These are phyloP conservation scores for Gymnoscelis rufifasciata DNA, from an alignment of 2,888 invertebrate genomes.

Conservation along the genomic window DNA sequence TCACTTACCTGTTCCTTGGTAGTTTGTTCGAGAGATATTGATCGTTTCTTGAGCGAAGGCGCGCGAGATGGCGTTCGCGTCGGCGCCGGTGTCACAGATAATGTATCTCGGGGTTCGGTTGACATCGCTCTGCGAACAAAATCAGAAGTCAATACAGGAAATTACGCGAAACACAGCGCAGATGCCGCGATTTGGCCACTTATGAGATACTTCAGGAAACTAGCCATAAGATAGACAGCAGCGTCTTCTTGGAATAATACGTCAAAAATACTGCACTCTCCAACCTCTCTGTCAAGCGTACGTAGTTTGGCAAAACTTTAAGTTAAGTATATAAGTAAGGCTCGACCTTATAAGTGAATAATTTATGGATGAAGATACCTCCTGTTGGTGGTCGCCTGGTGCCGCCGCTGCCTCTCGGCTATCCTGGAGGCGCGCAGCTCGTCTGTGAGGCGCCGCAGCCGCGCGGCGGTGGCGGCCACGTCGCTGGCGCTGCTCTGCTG, in stretches of 20 bases:
- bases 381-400: conserved; percentile 56
- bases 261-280: no score
- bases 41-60: conserved; percentile 73
- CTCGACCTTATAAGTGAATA: no score
- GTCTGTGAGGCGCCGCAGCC: conserved; percentile 85
- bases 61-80: conserved; percentile 59
- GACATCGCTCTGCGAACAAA: conserved; percentile 61
- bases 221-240: no score
- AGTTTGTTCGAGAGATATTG: conserved; percentile 72
- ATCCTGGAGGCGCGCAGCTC: conserved; percentile 80
- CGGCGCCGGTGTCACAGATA: conserved; percentile 54
- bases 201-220: no score
- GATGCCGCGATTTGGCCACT: no score
- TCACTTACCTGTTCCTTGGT: conserved; percentile 73
- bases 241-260: no score
- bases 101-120: conserved; percentile 69
- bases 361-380: conserved; percentile 38
- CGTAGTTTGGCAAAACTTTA: no score
- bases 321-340: no score
- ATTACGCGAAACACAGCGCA: no score
- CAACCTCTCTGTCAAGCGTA: no score
- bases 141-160: background rate
- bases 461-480: conserved; percentile 73
- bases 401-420: conserved; percentile 65
- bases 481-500: conserved; percentile 24